Evolutionary conservation across 2,797 vertebrate genomes (phyloP).

Genomic region (Thripadectes ignobilis): DNA sequence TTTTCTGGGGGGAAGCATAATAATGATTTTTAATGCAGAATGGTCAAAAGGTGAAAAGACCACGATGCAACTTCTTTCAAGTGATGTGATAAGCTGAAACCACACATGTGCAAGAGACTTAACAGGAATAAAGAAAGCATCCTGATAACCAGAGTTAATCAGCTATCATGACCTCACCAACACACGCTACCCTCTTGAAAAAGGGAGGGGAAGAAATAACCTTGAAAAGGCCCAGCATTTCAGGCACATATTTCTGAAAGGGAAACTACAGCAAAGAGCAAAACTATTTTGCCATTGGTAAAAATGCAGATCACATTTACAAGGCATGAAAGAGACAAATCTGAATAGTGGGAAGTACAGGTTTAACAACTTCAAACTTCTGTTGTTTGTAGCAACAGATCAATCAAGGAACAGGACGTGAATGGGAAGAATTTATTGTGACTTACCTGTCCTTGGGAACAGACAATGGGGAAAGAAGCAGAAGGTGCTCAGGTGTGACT

Average conservation of each 20-base stretch:
- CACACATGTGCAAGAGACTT: neutral
- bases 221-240: neutral
- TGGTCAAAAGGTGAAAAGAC: conserved; percentile 32
- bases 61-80: neutral
- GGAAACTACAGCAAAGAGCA: neutral
- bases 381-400: neutral
- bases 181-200: neutral
- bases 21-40: neutral
- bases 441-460: neutral
- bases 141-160: neutral
- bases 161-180: neutral
- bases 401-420: neutral
- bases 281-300: neutral
- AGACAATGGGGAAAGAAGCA: neutral
- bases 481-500: neutral
- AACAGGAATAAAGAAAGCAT: neutral
- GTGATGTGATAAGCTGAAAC: neutral
- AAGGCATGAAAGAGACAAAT: neutral
- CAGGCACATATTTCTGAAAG: neutral
- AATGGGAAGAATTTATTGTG: neutral
- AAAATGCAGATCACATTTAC: neutral
- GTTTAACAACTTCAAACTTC: neutral
- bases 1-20: neutral
- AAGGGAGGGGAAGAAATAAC: neutral
- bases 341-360: neutral